A percentile compares a stretch with the other conserved stretches of the same genome.
These are phyloP conservation scores for Platysternon megacephalum DNA, from an alignment of 2,113 vertebrate species.

Conservation along the genomic window DNA sequence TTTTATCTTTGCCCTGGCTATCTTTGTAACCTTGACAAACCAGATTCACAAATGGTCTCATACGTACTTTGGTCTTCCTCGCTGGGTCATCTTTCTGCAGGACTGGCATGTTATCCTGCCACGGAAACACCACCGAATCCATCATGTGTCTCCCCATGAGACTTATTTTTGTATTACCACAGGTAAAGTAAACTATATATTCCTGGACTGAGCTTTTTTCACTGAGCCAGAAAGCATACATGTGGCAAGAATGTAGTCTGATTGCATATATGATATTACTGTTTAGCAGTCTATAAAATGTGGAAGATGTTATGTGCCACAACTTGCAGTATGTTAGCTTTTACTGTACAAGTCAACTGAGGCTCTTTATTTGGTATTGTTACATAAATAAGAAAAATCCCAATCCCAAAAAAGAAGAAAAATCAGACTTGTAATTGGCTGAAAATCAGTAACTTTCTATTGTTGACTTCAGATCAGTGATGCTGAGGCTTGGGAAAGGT, in stretches of 20 bases:
- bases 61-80: slow-evolving; percentile 94
- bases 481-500: not conserved
- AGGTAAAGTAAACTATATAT: slow-evolving; percentile 75
- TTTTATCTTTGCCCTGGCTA: slow-evolving; percentile 90
- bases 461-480: not conserved
- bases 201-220: not conserved
- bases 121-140: slow-evolving; percentile 95
- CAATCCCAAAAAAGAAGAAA: not conserved
- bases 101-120: slow-evolving; percentile 96
- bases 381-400: not conserved
- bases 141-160: slow-evolving; percentile 96
- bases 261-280: not conserved
- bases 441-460: not conserved
- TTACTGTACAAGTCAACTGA: not conserved
- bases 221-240: not conserved
- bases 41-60: slow-evolving; percentile 99
- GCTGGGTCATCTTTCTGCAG: slow-evolving; percentile 92
- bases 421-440: not conserved
- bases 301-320: fast-evolving
- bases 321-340: not conserved
- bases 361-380: not conserved
- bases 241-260: not conserved
- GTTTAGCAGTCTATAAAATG: not conserved
- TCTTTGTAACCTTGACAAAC: slow-evolving; percentile 97
- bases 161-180: slow-evolving; percentile 99